Percentiles rank a stretch among this genome's conserved stretches.
Conservation (phyloP, 2,113 vertebrate species). For the Dendrocopos noguchii region DNA sequence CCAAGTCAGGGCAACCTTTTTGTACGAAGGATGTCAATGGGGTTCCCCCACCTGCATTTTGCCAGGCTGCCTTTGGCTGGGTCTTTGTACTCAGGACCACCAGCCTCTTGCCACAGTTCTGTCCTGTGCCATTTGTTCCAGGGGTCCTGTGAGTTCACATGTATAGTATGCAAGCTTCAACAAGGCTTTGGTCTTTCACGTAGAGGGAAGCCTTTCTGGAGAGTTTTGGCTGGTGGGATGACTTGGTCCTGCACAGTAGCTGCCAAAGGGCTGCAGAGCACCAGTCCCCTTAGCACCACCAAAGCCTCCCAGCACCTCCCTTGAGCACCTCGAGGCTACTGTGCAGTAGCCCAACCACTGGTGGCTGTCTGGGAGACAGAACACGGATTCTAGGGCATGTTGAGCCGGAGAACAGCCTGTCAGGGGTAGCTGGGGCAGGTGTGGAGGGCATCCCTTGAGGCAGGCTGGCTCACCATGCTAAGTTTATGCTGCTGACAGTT, state of each 20-base stretch:
- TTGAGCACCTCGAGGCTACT: neutral
- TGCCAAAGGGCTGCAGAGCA: neutral
- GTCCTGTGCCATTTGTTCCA: neutral
- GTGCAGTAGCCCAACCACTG: neutral
- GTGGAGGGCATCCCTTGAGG: neutral
- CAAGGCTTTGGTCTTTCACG: neutral
- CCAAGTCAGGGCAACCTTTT: neutral
- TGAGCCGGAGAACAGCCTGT: neutral
- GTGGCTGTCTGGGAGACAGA: neutral
- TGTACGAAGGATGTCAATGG: neutral
- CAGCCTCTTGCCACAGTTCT: neutral
- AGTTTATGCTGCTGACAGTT: neutral
- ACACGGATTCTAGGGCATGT: neutral
- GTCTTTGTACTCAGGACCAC: neutral
- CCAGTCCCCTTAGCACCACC: neutral
- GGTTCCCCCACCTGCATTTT: neutral
- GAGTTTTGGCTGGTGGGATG: neutral
- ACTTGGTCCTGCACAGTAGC: neutral
- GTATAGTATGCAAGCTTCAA: neutral
- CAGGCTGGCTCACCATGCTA: neutral
- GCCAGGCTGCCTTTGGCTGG: neutral
- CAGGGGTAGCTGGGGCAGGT: neutral
- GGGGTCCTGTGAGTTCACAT: neutral
- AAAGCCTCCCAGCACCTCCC: neutral
- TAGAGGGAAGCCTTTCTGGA: neutral